phyloP scores from a whole-genome alignment of 2,797 vertebrate species.

The Mormyrops attenuatus region DNA sequence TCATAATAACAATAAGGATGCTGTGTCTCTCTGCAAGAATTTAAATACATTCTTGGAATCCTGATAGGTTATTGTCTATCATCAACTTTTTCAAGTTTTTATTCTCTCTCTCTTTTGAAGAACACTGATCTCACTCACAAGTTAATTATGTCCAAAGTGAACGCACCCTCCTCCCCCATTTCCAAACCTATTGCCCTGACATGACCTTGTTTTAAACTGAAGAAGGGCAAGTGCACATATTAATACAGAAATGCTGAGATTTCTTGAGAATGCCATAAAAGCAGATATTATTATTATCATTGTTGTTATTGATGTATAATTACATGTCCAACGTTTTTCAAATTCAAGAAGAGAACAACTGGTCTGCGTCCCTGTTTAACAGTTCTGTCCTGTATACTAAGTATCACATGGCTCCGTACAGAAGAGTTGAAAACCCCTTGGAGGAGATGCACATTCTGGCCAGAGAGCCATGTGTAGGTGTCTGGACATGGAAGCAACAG shows the following conservation, averaged over 20 bases:
- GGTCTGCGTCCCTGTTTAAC: neutral
- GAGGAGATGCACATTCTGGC: neutral
- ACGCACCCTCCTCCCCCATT: neutral
- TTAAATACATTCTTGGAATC: neutral
- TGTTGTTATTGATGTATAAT: neutral
- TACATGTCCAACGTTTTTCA: neutral
- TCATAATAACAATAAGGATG: conserved; percentile 28
- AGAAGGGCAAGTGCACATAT: neutral
- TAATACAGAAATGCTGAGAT: neutral
- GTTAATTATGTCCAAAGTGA: neutral
- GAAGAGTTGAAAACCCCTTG: neutral
- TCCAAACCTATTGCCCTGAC: neutral
- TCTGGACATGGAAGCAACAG: neutral
- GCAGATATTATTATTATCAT: neutral
- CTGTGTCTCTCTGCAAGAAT: conserved; percentile 16
- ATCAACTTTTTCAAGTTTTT: neutral
- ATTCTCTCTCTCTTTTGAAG: neutral
- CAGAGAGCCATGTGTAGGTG: neutral
- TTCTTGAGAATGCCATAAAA: neutral
- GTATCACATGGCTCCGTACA: neutral
- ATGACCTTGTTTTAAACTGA: neutral
- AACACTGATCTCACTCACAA: neutral
- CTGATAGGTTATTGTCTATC: neutral
- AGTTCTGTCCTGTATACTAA: neutral
- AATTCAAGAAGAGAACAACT: neutral